Base-by-base conservation (phyloP, 2,113 vertebrate species). In the Lampris incognitus region DNA sequence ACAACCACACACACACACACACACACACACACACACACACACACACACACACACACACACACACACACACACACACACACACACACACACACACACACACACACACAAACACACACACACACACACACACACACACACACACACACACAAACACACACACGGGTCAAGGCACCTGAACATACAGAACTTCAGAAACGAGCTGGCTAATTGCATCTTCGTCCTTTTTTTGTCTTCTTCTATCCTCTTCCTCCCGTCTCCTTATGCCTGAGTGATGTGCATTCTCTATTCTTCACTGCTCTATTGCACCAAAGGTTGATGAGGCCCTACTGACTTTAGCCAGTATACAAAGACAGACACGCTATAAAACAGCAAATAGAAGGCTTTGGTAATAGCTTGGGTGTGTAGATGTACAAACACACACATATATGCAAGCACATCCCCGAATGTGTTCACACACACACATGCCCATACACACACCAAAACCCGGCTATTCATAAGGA, bases 271-370 rank as follows among this genome's bases (percentile, higher is more conserved):
- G 24, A 24, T 51, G 11, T 7, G 8, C 78, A 83, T 71, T 71
- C 79, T 76, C 64, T 5, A 0, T 49, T 72, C 78, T 79, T 51
- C 78, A 85, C 81, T 76, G 56, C 71, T 81, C 42, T 66, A 72
- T 80, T 8, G 80, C 84, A 75, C 84, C 44, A 65, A 44, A 64
- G 67, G 77, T 79, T 87, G 87, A 92, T 86, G 83, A 85, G 75
- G 69, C 84, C 69, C 66, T 59, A 24, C 80, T 63, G 63, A 56
- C 74, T 82, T 44, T 71, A 81, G 72, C 57, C 59, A 1, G 5
- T 24, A 48, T 56, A 72, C 86, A 85, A 67, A 85, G 77, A 74
- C 68, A 69, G 63, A 81, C 72, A 76, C 70, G 48, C 63, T 48
- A 65, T 73, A 51, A 74, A 85, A 78, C 48, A 78, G 72, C 40